Percentiles rank a stretch among this genome's conserved stretches.
Evolutionary conservation across 2,888 invertebrate species (phyloP).

Genomic region (Scaptomyza polygonia): DNA sequence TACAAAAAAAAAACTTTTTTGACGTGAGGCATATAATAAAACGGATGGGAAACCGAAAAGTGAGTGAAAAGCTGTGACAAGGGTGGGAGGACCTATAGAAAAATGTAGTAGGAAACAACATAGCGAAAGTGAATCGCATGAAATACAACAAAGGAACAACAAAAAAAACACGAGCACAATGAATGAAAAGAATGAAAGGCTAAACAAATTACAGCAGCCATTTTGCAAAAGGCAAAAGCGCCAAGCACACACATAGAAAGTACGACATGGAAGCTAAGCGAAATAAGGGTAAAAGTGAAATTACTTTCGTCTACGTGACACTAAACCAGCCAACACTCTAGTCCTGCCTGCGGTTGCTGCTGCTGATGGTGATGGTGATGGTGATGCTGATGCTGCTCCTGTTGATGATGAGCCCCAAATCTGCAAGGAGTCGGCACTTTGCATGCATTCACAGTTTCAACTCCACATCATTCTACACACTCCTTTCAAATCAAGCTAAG

Average conservation of each 20-base stretch:
- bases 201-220: constrained; percentile 77
- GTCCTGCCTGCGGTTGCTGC: constrained; percentile 26
- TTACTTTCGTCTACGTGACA: constrained; percentile 76
- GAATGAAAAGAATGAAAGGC: constrained; percentile 67
- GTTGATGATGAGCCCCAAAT: constrained; percentile 44
- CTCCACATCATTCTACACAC: constrained; percentile 1
- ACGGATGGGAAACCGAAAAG: constrained; percentile 38
- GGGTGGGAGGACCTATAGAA: constrained; percentile 17
- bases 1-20: constrained; percentile 36
- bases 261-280: constrained; percentile 14
- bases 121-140: constrained; percentile 71
- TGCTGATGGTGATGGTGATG: no score
- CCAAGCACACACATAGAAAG: constrained; percentile 17
- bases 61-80: constrained; percentile 28
- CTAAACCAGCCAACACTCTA: constrained; percentile 34
- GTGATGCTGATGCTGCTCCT: constrained; percentile 21
- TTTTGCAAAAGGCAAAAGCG: constrained; percentile 59
- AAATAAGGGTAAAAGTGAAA: constrained; percentile 78
- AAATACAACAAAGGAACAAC: constrained; percentile 46
- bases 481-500: constrained; percentile 32
- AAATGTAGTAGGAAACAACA: constrained; percentile 25
- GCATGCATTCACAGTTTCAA: constrained; percentile 41
- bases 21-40: constrained; percentile 29
- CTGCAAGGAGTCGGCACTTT: constrained; percentile 42
- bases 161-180: constrained; percentile 17